phyloP scores from a whole-genome alignment of 2,888 invertebrate species.

The Crossocerus cetratus region DNA sequence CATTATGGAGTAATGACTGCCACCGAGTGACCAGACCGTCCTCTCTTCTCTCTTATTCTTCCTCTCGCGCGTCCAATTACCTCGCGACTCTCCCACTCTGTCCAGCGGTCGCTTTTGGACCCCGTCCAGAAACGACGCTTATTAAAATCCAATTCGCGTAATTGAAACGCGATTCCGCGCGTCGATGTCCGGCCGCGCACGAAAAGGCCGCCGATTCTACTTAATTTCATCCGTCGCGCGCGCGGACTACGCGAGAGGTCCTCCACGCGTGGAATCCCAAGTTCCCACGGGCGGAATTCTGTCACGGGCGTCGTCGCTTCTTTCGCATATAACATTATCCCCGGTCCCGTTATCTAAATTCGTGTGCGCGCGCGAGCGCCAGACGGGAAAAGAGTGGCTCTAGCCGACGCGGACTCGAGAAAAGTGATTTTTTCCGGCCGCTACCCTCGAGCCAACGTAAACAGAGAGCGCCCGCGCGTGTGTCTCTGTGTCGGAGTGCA shows the following conservation, averaged over 20 bases:
- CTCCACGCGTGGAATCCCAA: too few relatives aligned
- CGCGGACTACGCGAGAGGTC: too few relatives aligned
- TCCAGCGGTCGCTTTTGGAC: constrained; percentile 48
- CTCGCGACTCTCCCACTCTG: constrained; percentile 18
- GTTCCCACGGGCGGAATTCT: too few relatives aligned
- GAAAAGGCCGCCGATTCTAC: too few relatives aligned
- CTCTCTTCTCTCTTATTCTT: constrained; percentile 14
- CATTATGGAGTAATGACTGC: constrained; percentile 52
- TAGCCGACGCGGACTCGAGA: too few relatives aligned
- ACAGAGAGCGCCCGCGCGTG: too few relatives aligned
- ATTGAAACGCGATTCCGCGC: constrained; percentile 61
- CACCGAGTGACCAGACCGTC: constrained; percentile 25
- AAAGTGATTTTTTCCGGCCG: too few relatives aligned
- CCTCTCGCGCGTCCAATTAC: constrained; percentile 10
- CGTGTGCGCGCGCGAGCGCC: not conserved
- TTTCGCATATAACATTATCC: constrained; percentile 42
- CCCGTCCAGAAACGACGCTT: constrained; percentile 56
- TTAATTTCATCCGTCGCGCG: too few relatives aligned
- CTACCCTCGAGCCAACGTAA: too few relatives aligned
- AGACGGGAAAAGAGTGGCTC: too few relatives aligned
- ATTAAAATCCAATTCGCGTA: constrained; percentile 62
- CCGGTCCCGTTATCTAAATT: constrained; percentile 42
- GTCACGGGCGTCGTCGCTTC: constrained; percentile 1
- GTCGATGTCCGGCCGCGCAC: not conserved
- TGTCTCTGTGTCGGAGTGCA: too few relatives aligned